Conservation (phyloP, 2,888 invertebrate species). For the Noctua fimbriata region DNA sequence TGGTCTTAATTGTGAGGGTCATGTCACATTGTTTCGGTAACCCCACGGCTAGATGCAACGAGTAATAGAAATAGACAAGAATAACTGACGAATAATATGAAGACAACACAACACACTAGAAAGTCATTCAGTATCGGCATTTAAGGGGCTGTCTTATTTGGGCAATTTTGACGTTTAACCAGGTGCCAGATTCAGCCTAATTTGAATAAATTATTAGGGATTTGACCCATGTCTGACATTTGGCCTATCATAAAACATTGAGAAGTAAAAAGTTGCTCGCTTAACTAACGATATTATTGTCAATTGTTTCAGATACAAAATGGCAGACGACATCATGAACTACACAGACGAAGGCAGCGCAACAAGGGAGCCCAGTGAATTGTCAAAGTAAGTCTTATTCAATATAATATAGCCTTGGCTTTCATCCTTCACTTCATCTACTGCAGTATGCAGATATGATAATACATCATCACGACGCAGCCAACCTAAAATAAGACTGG, state of each 20-base stretch:
- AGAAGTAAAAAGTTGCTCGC: neutral
- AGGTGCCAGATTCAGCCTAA: neutral
- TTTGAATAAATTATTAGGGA: neutral
- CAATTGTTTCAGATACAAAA: conserved; percentile 75
- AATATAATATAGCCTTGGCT: neutral
- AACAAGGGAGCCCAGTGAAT: conserved; percentile 75
- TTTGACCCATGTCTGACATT: neutral
- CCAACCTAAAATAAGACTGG: neutral
- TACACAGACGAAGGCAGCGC: conserved; percentile 72
- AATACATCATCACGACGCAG: neutral
- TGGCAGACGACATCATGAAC: conserved; percentile 77
- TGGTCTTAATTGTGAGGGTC: conserved; percentile 71
- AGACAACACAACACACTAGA: neutral
- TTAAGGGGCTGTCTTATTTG: neutral
- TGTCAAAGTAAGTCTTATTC: conserved; percentile 75
- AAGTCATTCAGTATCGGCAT: too few relatives aligned
- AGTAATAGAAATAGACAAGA: conserved; percentile 3
- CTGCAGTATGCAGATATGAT: neutral
- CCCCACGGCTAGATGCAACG: conserved; percentile 51
- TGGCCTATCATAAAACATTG: neutral
- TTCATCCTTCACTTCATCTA: neutral
- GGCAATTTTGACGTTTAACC: neutral
- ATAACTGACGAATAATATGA: neutral
- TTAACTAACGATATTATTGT: neutral
- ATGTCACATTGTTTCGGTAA: conserved; percentile 65